Evolutionary conservation across 2,888 invertebrate species (phyloP), one percentile per base, ranked within the genome.

Genomic region (Allygus modestus): DNA sequence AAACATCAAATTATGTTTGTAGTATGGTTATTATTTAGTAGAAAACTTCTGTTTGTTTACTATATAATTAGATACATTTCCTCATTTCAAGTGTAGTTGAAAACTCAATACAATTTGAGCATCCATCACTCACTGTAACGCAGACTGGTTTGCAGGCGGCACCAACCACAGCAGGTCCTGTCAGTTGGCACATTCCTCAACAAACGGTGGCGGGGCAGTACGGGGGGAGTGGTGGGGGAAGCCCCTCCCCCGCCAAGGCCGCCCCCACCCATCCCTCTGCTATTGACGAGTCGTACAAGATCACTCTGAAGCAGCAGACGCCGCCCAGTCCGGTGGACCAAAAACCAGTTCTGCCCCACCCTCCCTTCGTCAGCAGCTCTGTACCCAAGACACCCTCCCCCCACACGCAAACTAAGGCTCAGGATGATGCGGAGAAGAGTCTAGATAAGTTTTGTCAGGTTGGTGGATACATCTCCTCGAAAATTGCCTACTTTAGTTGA

Each of bases 311-410:
- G 84, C 90, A 77, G 87, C 88, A 82, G 85, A 82, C 86, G 84
- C 87, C 89, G 0, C 89, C 89, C 31, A 54, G 84, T 26, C 75
- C 46, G 20, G 69, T 83, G 15, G 83, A 83, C 37, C 83, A 83
- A 54, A 83, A 83, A 46, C 83, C 83, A 0, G 84, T 69, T 4
- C 33, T 71, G 33, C 58, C 77, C 7, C 82, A 83, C 54, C 82
- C 85, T 37, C 65, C 61, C 43, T 81, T 77, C 86, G 94, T 95
- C 87, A 94, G 95, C 86, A 96, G 96, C 87, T 96, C 96, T 87
- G 96, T 96, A 91, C 96, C 96, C 87, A 96, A 96, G 92, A 96
- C 96, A 86, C 96, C 96, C 84, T 96, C 96, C 90, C 96, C 96
- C 84, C 94, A 94, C 89, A 93, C 94, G 23, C 73, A 31, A 23